A percentile compares a stretch with the other conserved stretches of the same genome.
Conservation (phyloP, 2,113 vertebrate genomes). For the Oriolus oriolus region DNA sequence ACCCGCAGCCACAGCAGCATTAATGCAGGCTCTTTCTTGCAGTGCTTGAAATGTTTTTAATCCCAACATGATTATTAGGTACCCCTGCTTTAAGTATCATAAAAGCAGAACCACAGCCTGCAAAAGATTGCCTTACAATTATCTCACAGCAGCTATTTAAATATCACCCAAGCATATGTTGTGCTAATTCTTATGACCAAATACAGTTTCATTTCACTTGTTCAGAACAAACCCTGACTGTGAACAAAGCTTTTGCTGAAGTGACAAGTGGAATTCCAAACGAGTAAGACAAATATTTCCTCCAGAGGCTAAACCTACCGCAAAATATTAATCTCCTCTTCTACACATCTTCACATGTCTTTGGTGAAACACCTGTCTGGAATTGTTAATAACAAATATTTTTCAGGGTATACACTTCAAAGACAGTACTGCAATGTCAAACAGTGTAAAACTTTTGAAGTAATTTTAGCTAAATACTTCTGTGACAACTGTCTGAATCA, state of each 20-base stretch:
- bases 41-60: background rate
- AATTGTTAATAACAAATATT: constrained; percentile 80
- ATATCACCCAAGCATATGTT: constrained; percentile 50
- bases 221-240: constrained; percentile 57
- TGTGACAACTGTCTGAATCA: constrained; percentile 76
- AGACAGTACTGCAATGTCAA: constrained; percentile 70
- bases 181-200: constrained; percentile 59
- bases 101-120: background rate
- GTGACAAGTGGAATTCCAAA: constrained; percentile 73
- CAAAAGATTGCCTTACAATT: constrained; percentile 36
- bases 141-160: constrained; percentile 53
- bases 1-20: background rate
- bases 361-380: constrained; percentile 77
- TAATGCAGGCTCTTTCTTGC: background rate
- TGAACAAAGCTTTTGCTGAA: constrained; percentile 63
- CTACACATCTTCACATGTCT: constrained; percentile 77
- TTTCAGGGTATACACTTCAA: constrained; percentile 76
- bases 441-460: constrained; percentile 75
- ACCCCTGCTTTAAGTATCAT: background rate
- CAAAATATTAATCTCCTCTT: constrained; percentile 74
- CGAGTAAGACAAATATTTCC: constrained; percentile 74
- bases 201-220: constrained; percentile 64
- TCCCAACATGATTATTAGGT: background rate
- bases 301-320: constrained; percentile 74
- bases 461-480: constrained; percentile 78